Evolutionary conservation across 2,797 vertebrate species (phyloP), one percentile per base, ranked within the genome.

Genomic region (Triplophysa yarkandensis): DNA sequence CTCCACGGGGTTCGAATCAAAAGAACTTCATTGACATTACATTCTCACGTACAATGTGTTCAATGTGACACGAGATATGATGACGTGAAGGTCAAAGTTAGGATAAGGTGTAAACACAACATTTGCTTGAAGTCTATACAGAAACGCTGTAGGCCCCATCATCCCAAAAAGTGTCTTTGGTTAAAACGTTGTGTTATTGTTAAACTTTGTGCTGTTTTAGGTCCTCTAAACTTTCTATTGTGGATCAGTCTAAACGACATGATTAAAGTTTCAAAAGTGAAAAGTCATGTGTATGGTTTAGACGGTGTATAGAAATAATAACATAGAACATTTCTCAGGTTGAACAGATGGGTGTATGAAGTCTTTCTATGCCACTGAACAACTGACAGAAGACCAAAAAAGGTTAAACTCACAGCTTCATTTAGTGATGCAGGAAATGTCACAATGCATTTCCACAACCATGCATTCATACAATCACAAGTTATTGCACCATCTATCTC

Each of bases 11-110:
- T 86, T 71, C 83, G 86, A 91, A 92, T 91, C 74, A 85, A 86
- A 88, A 84, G 83, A 79, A 83, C 46, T 66, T 87, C 90, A 89
- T 88, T 92, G 91, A 91, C 91, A 89, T 92, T 93, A 90, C 84
- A 90, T 92, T 91, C 86, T 85, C 85, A 87, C 85, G 84, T 85
- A 77, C 61, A 72, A 71, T 4, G 48, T 86, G 88, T 88, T 86
- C 87, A 87, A 87, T 87, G 34, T 58, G 46, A 62, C 83, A 64
- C 39, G 74, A 72, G 77, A 81, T 27, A n/a, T 1, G 54, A 84
- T 83, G 85, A 85, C 83, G 82, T 76, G 83, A 87, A 90, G 89
- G 89, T 89, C 87, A 89, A 55, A 80, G 61, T 30, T 41, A 69
- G 66, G 80, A 77, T 75, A 6, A 16, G 16, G 16, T 44, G 43